phyloP scores from a whole-genome alignment of 2,888 invertebrate species.

The Leistus spinibarbis region DNA sequence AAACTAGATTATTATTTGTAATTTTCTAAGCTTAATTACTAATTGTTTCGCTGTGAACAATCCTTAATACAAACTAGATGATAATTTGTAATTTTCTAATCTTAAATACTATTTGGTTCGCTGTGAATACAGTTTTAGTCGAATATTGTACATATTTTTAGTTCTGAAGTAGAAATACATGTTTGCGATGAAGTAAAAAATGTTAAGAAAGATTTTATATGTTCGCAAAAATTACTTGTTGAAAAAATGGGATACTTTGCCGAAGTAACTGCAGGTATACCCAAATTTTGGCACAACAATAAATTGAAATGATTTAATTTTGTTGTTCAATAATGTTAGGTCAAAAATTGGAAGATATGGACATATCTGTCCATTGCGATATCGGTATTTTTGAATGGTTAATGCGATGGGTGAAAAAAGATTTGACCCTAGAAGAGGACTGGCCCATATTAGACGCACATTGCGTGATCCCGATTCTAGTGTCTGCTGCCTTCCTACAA shows the following conservation, averaged over 20 bases:
- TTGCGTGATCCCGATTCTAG: slow-evolving; percentile 90
- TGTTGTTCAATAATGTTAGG: slow-evolving; percentile 50
- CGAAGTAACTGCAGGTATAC: slow-evolving; percentile 75
- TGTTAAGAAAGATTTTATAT: slow-evolving; percentile 85
- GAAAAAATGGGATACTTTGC: slow-evolving; percentile 96
- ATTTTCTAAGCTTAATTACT: too few relatives aligned
- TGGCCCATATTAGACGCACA: slow-evolving; percentile 76
- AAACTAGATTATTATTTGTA: too few relatives aligned
- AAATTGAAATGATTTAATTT: background rate
- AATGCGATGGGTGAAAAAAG: slow-evolving; percentile 93
- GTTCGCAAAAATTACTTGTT: slow-evolving; percentile 83
- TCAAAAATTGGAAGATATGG: slow-evolving; percentile 86
- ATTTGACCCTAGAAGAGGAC: slow-evolving; percentile 65
- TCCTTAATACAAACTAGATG: too few relatives aligned
- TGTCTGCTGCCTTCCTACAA: slow-evolving; percentile 93
- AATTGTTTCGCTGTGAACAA: too few relatives aligned
- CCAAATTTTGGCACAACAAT: background rate
- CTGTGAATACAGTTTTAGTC: too few relatives aligned
- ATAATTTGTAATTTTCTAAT: too few relatives aligned
- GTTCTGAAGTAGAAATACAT: slow-evolving; percentile 86
- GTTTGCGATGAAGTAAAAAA: slow-evolving; percentile 95
- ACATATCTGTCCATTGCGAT: slow-evolving; percentile 96
- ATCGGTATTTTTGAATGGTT: slow-evolving; percentile 96
- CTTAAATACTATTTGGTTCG: too few relatives aligned
- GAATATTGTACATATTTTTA: slow-evolving; percentile 41